Conservation (phyloP, 2,888 invertebrate genomes). For the Lycaena phlaeas region DNA sequence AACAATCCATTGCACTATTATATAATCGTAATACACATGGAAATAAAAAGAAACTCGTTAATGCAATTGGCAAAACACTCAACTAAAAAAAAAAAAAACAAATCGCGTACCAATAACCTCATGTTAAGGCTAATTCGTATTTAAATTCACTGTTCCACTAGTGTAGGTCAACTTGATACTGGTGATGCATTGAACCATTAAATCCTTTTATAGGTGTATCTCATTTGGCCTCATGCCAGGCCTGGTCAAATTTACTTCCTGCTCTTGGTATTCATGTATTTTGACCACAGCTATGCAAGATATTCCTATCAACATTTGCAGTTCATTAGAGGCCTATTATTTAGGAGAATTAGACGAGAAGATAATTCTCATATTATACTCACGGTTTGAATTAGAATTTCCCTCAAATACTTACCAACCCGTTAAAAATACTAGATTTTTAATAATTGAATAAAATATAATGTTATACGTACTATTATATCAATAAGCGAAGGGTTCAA, state of each 20-base stretch:
- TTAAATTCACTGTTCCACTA: conserved; percentile 11
- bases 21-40: too few relatives aligned
- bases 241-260: conserved; percentile 21
- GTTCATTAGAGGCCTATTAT: not conserved
- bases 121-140: not conserved
- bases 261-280: conserved; percentile 10
- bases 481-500: too few relatives aligned
- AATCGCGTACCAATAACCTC: too few relatives aligned
- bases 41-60: too few relatives aligned
- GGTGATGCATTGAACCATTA: conserved; percentile 23
- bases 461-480: too few relatives aligned
- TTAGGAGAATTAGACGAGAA: not conserved
- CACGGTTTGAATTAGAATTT: not conserved
- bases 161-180: conserved; percentile 20
- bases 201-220: conserved; percentile 30
- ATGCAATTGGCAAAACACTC: too few relatives aligned
- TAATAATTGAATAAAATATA: too few relatives aligned
- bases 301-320: conserved; percentile 3
- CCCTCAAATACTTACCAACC: not conserved
- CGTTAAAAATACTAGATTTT: not conserved
- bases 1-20: too few relatives aligned
- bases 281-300: not conserved
- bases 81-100: too few relatives aligned
- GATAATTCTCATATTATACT: not conserved
- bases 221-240: conserved; percentile 24